Evolutionary conservation across 1,140 invertebrate species (phyloP).

Genomic region (Drosophila kikkawai): DNA sequence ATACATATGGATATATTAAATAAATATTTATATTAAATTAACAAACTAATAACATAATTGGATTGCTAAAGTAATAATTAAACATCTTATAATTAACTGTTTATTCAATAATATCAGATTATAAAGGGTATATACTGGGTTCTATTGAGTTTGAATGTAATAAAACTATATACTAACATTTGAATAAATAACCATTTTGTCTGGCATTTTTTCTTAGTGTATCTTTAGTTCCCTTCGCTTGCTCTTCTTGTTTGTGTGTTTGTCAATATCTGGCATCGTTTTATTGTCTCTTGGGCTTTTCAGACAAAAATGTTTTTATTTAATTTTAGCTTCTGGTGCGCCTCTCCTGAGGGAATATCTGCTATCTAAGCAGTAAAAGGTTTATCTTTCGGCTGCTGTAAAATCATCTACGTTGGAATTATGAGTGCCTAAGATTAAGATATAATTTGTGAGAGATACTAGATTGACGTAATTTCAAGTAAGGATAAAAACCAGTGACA

Average conservation of each 20-base stretch:
- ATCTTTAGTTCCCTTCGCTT: not conserved
- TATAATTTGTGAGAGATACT: not conserved
- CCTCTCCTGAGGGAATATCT: constrained; percentile 1
- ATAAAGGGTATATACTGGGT: too few species aligned
- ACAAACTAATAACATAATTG: too few species aligned
- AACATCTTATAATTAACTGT: too few species aligned
- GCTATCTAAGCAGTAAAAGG: not conserved
- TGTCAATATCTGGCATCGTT: constrained; percentile 40
- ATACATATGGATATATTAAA: too few species aligned
- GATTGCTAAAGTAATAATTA: too few species aligned
- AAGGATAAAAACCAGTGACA: not conserved
- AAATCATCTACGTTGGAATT: constrained; percentile 6
- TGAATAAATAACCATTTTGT: not conserved
- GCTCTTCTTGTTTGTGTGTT: constrained; percentile 4
- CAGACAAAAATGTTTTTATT: constrained; percentile 46
- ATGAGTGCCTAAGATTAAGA: not conserved
- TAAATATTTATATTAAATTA: too few species aligned
- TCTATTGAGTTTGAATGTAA: too few species aligned
- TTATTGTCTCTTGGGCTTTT: constrained; percentile 23
- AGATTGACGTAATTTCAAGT: not conserved
- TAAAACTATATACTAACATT: not conserved
- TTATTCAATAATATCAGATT: too few species aligned
- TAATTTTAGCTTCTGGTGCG: constrained; percentile 52
- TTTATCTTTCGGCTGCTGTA: constrained; percentile 8
- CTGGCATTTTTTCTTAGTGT: not conserved